These are phyloP conservation scores for Ceyx cyanopectus DNA, from an alignment of 2,113 vertebrate species.

Conservation along the genomic window DNA sequence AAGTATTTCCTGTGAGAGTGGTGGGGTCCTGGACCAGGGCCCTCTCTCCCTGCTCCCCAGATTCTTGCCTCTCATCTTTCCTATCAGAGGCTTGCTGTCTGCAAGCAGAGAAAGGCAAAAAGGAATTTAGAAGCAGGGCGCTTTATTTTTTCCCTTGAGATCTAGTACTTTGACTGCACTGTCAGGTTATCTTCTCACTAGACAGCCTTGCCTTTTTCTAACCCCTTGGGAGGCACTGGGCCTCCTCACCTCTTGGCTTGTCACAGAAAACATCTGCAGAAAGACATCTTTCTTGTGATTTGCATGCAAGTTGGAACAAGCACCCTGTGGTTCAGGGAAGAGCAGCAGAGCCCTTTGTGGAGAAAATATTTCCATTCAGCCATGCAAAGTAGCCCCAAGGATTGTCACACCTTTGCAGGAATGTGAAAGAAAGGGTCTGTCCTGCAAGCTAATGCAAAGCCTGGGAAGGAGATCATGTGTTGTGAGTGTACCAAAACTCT, in stretches of 20 bases:
- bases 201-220: neutral
- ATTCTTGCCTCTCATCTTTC: neutral
- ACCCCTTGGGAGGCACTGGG: neutral
- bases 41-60: neutral
- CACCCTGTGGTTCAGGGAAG: neutral
- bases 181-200: neutral
- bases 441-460: neutral
- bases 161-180: neutral
- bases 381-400: neutral
- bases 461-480: neutral
- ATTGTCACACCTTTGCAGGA: neutral
- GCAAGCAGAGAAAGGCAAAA: neutral
- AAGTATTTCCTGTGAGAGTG: neutral
- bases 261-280: constrained; percentile 15
- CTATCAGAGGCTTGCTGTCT: neutral
- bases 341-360: neutral
- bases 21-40: neutral
- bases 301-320: constrained; percentile 34
- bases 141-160: neutral
- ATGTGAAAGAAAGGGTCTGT: neutral
- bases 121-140: neutral
- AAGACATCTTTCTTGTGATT: neutral
- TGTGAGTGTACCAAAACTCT: neutral
- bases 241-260: neutral
- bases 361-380: neutral